phyloP scores from a whole-genome alignment of 2,888 invertebrate species.

The Drosophila infuscata region DNA sequence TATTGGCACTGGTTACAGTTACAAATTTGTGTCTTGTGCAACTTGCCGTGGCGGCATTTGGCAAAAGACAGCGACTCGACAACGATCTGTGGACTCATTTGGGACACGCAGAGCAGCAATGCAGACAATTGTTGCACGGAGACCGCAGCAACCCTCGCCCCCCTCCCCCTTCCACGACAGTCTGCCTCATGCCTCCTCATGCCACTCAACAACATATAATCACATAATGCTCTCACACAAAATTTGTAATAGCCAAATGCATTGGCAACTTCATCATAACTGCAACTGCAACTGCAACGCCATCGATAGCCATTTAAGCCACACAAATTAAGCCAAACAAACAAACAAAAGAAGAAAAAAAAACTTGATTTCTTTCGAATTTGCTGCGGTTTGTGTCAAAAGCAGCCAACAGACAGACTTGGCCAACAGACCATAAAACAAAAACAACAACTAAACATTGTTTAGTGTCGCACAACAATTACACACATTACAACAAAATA shows the following conservation, averaged over 20 bases:
- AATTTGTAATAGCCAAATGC: conserved; percentile 43
- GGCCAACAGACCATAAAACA: conserved; percentile 28
- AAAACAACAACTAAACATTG: conserved; percentile 9
- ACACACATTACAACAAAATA: conserved; percentile 38
- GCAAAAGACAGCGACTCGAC: conserved; percentile 32
- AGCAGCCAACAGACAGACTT: conserved; percentile 30
- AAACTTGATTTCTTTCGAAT: conserved; percentile 44
- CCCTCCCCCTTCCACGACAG: background rate
- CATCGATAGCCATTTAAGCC: conserved; percentile 70
- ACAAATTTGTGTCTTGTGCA: conserved; percentile 44
- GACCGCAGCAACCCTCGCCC: background rate
- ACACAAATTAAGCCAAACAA: conserved; percentile 58
- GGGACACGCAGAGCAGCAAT: conserved; percentile 43
- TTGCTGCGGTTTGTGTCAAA: conserved; percentile 44
- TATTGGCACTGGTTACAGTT: conserved; percentile 27
- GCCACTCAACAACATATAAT: conserved; percentile 42
- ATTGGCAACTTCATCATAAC: conserved; percentile 33
- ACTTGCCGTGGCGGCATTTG: conserved; percentile 52
- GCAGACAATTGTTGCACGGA: conserved; percentile 42
- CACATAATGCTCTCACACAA: conserved; percentile 51
- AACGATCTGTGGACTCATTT: conserved; percentile 37
- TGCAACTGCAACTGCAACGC: conserved; percentile 30
- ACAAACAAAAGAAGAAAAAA: conserved; percentile 18
- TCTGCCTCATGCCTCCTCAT: background rate
- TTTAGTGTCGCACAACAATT: conserved; percentile 32